Percentiles rank a stretch among this genome's conserved stretches.
Evolutionary conservation across 1,140 invertebrate species (phyloP).

Genomic region (Potamilus streckersoni): DNA sequence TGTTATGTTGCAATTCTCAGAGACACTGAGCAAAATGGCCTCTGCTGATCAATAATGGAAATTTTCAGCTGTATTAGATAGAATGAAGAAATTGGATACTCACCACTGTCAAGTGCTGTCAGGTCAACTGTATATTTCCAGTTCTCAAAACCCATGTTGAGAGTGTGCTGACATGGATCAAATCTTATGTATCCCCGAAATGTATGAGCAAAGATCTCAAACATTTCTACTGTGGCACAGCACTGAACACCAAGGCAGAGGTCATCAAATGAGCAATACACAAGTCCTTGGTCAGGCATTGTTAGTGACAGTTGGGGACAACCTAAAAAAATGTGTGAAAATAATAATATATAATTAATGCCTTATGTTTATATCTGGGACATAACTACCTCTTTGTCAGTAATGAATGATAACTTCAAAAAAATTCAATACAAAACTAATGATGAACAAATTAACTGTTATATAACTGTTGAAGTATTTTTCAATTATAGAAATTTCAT

Average conservation of each 20-base stretch:
- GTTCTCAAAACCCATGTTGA: conserved; percentile 29
- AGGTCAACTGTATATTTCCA: conserved; percentile 7
- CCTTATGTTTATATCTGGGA: no score
- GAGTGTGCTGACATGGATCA: conserved; percentile 33
- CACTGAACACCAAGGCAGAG: conserved; percentile 51
- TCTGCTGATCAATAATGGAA: no score
- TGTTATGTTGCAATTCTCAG: no score
- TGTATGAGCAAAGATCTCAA: conserved; percentile 40
- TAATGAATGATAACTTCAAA: no score
- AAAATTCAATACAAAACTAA: no score
- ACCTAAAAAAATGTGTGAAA: conserved; percentile 31
- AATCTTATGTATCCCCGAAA: conserved; percentile 42
- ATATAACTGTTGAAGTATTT: no score
- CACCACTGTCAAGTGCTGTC: background rate
- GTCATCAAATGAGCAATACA: conserved; percentile 50
- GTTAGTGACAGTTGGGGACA: conserved; percentile 44
- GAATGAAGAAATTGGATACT: no score
- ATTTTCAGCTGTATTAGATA: no score
- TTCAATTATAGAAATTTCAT: no score
- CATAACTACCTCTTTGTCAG: accelerated
- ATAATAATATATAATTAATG: background rate
- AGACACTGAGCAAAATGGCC: no score
- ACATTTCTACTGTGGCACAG: conserved; percentile 42
- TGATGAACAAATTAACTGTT: no score
- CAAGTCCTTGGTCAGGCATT: conserved; percentile 33